Conservation (phyloP, 2,888 invertebrate genomes). For the Byasa hedistus region DNA sequence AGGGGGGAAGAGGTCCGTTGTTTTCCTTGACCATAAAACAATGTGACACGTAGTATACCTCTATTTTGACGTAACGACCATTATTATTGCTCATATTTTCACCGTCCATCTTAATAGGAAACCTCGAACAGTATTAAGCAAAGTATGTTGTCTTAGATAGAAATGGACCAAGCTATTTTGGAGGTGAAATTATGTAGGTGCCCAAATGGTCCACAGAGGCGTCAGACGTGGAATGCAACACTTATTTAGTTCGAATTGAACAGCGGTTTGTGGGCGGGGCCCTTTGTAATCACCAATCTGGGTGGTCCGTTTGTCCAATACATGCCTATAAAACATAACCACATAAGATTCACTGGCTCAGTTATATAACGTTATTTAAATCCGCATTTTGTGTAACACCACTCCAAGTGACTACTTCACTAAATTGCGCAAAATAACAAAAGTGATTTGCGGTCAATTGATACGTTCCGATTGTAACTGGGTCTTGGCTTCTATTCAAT, state of each 20-base stretch:
- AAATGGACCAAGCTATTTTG: constrained; percentile 36
- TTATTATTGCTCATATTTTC: constrained; percentile 35
- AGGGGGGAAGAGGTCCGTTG: constrained; percentile 38
- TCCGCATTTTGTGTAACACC: neutral
- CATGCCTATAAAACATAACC: constrained; percentile 58
- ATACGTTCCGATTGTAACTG: constrained; percentile 22
- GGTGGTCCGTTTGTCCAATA: constrained; percentile 59
- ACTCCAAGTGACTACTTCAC: neutral
- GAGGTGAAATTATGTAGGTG: constrained; percentile 53
- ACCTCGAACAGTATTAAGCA: constrained; percentile 22
- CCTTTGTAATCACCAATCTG: constrained; percentile 54
- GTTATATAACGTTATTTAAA: neutral
- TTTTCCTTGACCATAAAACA: constrained; percentile 43
- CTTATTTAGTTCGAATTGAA: constrained; percentile 65
- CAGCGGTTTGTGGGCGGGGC: constrained; percentile 63
- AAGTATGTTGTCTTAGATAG: constrained; percentile 2
- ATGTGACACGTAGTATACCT: constrained; percentile 49
- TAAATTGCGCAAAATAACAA: neutral
- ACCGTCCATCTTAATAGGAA: constrained; percentile 35
- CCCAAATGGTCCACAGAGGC: constrained; percentile 48
- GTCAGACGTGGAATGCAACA: constrained; percentile 43
- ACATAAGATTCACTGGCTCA: neutral
- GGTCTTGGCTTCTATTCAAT: constrained; percentile 27
- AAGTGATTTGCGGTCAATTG: constrained; percentile 17
- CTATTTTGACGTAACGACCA: constrained; percentile 43